Evolutionary conservation across 1,140 invertebrate species (phyloP), one percentile per base, ranked within the genome.

Genomic region (Bombus consobrinus): DNA sequence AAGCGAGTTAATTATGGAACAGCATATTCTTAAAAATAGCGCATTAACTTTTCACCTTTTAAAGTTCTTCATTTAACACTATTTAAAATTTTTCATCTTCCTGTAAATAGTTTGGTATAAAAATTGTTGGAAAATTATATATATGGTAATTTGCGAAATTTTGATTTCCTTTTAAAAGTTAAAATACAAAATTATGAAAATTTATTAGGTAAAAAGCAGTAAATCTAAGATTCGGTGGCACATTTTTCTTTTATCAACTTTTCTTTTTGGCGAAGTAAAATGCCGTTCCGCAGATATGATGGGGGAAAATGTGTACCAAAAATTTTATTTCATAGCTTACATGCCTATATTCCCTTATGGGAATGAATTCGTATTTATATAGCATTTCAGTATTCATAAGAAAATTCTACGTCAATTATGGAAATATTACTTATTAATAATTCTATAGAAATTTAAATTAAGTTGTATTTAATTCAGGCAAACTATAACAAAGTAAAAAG

Each of bases 1-100:
- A 59, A 39, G 25, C 53, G 53, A 9, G 53, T 76, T 62, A 77
- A 62, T 77, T 62, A 62, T 39, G 57, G 34, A 41, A 39, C 25
- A 59, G 15, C 18, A 59, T 77, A 77, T 39, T 77, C 6, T 39
- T n/a, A 77, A 77, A 76, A 76, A 76, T 76, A 76, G 53, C 34
- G 53, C 13, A 15, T 28, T 39, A 37, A 76, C 53, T 76, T 59
- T 76, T 59, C 34, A 59, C 6, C 34, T 59, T 37, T 76, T 3
- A 32, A 59, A 34, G 34, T 76, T 39, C 25, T 43, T 73, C 5
- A 0, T 41, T 22, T 41, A 41, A 41, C 18, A 13, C 9, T 13
- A 43, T 41, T 39, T 72, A 28, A 39, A 18, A 73, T 32, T 22
- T 39, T 57, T 34, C 22, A 41, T 64, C n/a, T 25, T 22, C 0